Base-by-base conservation (phyloP, 64 coral and sea anemone genomes). In the Dendronephthya gigantea region DNA sequence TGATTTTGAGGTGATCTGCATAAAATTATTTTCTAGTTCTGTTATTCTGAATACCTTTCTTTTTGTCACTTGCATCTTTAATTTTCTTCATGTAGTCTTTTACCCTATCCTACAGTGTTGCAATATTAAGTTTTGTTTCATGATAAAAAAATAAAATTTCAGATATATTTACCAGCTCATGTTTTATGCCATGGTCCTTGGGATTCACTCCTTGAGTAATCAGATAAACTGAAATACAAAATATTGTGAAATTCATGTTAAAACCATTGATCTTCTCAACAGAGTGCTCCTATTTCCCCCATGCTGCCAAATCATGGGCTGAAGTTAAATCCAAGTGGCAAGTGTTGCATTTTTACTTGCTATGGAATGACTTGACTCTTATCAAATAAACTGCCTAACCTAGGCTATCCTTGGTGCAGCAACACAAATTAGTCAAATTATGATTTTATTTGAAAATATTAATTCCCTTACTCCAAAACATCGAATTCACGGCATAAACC, bases 391-490 rank as follows among this genome's bases (percentile, higher is more conserved):
- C n/a, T n/a, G n/a, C n/a, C n/a, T n/a, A n/a, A n/a, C n/a, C n/a
- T n/a, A n/a, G n/a, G n/a, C n/a, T n/a, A n/a, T n/a, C n/a, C n/a
- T n/a, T n/a, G n/a, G n/a, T n/a, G n/a, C n/a, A n/a, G n/a, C n/a
- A n/a, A n/a, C n/a, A n/a, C n/a, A n/a, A n/a, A n/a, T n/a, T n/a
- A n/a, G n/a, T n/a, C n/a, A n/a, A n/a, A n/a, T n/a, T n/a, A n/a
- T n/a, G n/a, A n/a, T n/a, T n/a, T n/a, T n/a, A n/a, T n/a, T n/a
- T n/a, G n/a, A n/a, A n/a, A n/a, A n/a, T n/a, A n/a, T n/a, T n/a
- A 45, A 45, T 45, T 45, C 41, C 91, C 94, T 97, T 91, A 97
- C 94, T 97, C 95, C 95, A 98, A 56, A 98, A 98, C 91, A 98
- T 93, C 32, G 92, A 93, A 50, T 98, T 98, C 10, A 98, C 88